Conservation (phyloP, 2,113 vertebrate genomes). For the Lipophrys pholis region DNA sequence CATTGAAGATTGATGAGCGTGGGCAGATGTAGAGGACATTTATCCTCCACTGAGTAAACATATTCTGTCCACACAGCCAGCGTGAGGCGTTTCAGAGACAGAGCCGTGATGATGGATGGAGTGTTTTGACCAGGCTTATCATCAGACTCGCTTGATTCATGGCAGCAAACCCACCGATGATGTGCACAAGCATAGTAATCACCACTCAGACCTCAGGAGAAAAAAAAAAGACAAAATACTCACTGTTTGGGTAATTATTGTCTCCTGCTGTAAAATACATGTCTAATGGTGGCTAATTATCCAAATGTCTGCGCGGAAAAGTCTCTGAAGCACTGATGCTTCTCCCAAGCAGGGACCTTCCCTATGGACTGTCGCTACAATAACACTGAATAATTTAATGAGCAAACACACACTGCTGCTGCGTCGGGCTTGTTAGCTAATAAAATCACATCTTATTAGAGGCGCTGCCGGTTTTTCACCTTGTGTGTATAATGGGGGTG, state of each 20-base stretch:
- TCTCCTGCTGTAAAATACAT: slow-evolving; percentile 58
- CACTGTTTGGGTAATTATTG: slow-evolving; percentile 62
- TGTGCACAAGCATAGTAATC: slow-evolving; percentile 1
- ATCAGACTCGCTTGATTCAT: slow-evolving; percentile 9
- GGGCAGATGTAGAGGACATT: neutral
- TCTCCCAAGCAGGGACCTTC: slow-evolving; percentile 27
- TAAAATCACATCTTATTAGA: slow-evolving; percentile 80
- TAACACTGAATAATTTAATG: slow-evolving; percentile 81
- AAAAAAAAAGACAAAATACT: slow-evolving; percentile 32
- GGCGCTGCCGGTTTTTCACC: slow-evolving; percentile 57
- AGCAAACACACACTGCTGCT: slow-evolving; percentile 67
- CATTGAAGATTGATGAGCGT: neutral
- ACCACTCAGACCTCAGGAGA: slow-evolving; percentile 6
- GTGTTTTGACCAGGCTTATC: slow-evolving; percentile 30
- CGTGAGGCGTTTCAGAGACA: slow-evolving; percentile 10
- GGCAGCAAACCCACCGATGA: neutral
- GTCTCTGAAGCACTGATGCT: slow-evolving; percentile 51
- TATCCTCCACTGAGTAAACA: slow-evolving; percentile 6
- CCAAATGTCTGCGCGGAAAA: slow-evolving; percentile 57
- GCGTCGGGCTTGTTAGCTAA: slow-evolving; percentile 81
- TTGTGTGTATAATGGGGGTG: slow-evolving; percentile 41
- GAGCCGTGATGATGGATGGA: slow-evolving; percentile 38
- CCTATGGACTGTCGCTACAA: slow-evolving; percentile 50
- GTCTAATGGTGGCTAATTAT: slow-evolving; percentile 73
- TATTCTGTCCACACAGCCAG: slow-evolving; percentile 8